Base-by-base conservation (phyloP, 2,113 vertebrate genomes). In the Myrmecophaga tridactyla region DNA sequence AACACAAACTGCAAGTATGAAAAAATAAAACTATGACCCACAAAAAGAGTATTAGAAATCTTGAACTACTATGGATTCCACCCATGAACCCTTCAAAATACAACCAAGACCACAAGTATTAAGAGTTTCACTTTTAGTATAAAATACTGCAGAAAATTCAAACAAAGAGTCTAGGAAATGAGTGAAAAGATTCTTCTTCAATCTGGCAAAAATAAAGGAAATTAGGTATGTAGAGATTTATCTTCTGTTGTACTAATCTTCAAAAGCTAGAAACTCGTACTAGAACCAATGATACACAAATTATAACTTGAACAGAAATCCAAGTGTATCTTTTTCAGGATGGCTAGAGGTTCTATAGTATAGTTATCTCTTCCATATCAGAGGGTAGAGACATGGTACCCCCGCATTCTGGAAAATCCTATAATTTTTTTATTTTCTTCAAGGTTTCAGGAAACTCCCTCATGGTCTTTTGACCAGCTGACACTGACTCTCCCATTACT, bases 131-230 rank as follows among this genome's bases (percentile, higher is more conserved):
- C 36, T 60, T 92, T 72, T 36, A 75, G 81, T 13, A 82, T 39
- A 39, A 96, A 95, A 87, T 84, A 82, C 1, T 72, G 29, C 25
- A 56, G 11, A 67, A 65, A 65, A 89, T 69, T 76, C 53, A 90
- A 86, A 14, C 75, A 81, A n/a, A 77, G n/a, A 87, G 9, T 88
- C 51, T 84, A 27, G 51, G 51, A 96, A 90, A 63, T 34, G 58
- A 83, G 12, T 63, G 36, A 73, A 89, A 95, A 93, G 11, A 87
- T 20, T 78, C 41, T 70, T 95, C 80, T 87, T 43, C 70, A 86
- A 91, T 78, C 4, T 93, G 69, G 46, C 69, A 93, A 78, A 25
- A 91, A 69, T 13, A 87, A 18, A 89, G 31, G 43, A 89, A 56
- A 67, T 58, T 62, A 63, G 1, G 80, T 31, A 69, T 63, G 29